Base-by-base conservation (phyloP, 2,888 invertebrate species). In the Cephus nigrinus region DNA sequence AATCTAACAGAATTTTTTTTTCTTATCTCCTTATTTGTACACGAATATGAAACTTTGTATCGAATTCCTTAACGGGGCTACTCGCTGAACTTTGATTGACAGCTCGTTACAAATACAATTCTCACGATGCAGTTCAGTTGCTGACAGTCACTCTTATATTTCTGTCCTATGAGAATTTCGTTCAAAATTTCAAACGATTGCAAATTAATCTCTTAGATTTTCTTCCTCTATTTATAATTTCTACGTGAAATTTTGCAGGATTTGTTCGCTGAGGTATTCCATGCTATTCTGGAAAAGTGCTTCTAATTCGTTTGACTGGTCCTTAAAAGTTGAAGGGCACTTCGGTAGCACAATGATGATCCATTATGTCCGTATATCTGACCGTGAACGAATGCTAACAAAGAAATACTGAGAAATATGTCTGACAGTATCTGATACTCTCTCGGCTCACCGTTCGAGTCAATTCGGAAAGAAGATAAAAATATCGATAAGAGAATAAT, bases 351-450 rank as follows among this genome's bases (percentile, higher is more conserved):
- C 9, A 55, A 55, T 23, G 40, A 55, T 23, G 40, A 15, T 23
- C 1, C 40, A 55, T 23, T 55, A 55, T 23, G 23, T 23, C 9
- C 40, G 4, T 55, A 55, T 23, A 9, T 40, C 40, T 40, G 40
- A 40, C 5, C 5, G 40, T 9, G 40, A 40, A 9, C 15, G 23
- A 40, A 5, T 5, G 40, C 1, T 0, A 23, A 40, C 40, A 40
- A 40, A 40, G 40, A 40, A 40, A 40, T 71, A 32, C 71, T 15
- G 30, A 33, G 74, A 73, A 73, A 73, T 73, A 73, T 33, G 11
- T 73, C 23, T 34, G 34, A 34, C 74, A 11, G 15, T 55, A 55
- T 55, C 40, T 23, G 71, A 71, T 23, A 15, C 3, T 12, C 31
- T 71, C 12, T 32, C 12, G 71, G 30, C 9, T 5, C 5, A 23